Conservation (phyloP, 2,888 invertebrate species). For the Philonicus albiceps region DNA sequence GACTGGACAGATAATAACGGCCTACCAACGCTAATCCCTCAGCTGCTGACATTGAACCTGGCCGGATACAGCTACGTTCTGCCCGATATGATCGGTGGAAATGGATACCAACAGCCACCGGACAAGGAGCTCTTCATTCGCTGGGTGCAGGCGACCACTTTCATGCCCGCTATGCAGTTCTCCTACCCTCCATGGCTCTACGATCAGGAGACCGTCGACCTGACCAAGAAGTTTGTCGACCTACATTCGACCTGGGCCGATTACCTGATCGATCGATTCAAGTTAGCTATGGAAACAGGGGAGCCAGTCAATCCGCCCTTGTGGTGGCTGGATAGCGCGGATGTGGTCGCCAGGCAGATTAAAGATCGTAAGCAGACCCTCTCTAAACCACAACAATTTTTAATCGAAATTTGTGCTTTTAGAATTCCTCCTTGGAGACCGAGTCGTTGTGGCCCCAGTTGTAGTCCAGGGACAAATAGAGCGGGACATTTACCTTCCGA, state of each 20-base stretch:
- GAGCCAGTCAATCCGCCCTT: conserved; percentile 65
- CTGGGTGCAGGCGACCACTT: conserved; percentile 82
- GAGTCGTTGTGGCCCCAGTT: not conserved
- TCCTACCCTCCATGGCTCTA: conserved; percentile 81
- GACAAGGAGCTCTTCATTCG: conserved; percentile 72
- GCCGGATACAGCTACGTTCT: conserved; percentile 71
- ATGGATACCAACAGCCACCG: conserved; percentile 67
- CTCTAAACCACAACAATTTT: not conserved
- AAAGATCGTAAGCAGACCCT: conserved; percentile 65
- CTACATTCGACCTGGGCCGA: conserved; percentile 72
- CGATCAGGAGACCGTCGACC: conserved; percentile 68
- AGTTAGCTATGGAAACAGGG: not conserved
- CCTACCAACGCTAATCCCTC: conserved; percentile 73
- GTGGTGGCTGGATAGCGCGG: conserved; percentile 83
- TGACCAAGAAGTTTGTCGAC: conserved; percentile 71
- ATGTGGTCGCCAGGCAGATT: conserved; percentile 68
- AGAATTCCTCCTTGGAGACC: not conserved
- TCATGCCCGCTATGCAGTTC: conserved; percentile 81
- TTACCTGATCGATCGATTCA: conserved; percentile 63
- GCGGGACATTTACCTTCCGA: too few species aligned
- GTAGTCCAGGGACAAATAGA: conserved; percentile 53
- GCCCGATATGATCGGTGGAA: conserved; percentile 80
- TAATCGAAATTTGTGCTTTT: too few species aligned
- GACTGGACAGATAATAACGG: conserved; percentile 73
- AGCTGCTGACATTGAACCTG: conserved; percentile 62